Base-by-base conservation (phyloP, 2,113 vertebrate genomes). In the Chaetorhynchus papuensis region DNA sequence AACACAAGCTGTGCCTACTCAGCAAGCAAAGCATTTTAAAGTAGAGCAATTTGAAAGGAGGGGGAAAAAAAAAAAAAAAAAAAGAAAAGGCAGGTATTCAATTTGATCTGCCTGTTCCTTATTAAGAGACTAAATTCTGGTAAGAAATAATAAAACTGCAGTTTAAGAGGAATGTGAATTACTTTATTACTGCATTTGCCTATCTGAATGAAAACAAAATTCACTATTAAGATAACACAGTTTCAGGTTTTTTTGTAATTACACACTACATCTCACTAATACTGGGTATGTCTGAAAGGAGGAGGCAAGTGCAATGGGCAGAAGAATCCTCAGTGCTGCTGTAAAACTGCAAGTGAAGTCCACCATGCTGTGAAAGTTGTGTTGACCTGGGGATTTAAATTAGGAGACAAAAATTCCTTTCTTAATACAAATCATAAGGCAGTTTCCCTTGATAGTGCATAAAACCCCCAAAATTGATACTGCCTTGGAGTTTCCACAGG, bases 21-120 rank as follows among this genome's bases (percentile, higher is more conserved):
- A 90, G 96, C 90, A 92, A 94, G 96, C 60, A 60, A 92, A 52
- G 83, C 88, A 84, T 96, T 96, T 94, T 86, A 83, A 95, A 95
- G 72, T 5, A 70, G 64, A 90, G 52, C 80, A 88, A 76, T 93
- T 83, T 81, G 47, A 69, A 94, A 66, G 42, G 41, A 45, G 9
- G 2, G 4, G 13, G 12, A 7, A 13, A 2, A 2, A 27, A 22
- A 35, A n/a, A 45, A 52, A 52, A 52, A 30, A 16, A 59, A n/a
- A n/a, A n/a, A n/a, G n/a, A n/a, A 20, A 13, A 7, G 1, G 9
- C 42, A 75, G 72, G 49, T 94, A 92, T 68, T 96, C 90, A 81
- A 64, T 92, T 78, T 93, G 64, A 78, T 95, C 79, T 91, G 27
- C 60, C 79, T 89, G 49, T 84, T 94, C 57, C 72, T 92, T 95